Evolutionary conservation across 2,797 vertebrate species (phyloP).

Genomic region (Centropyge bicolor): DNA sequence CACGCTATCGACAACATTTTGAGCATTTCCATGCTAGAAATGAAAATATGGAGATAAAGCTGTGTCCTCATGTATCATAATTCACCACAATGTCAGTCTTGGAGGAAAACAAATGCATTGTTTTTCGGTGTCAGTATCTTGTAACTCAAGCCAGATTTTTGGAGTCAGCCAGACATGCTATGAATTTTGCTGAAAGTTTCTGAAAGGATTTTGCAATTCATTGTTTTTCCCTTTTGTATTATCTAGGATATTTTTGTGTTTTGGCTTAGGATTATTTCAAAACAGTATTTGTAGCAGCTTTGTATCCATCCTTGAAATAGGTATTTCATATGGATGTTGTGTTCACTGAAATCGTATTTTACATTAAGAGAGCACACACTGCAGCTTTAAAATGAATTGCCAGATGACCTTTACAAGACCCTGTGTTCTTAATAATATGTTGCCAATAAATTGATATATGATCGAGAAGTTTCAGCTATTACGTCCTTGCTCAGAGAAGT

Average conservation of each 20-base stretch:
- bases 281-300: not conserved
- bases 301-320: not conserved
- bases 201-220: not conserved
- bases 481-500: not conserved
- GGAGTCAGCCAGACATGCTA: not conserved
- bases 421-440: not conserved
- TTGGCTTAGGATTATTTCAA: not conserved
- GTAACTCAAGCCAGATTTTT: not conserved
- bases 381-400: not conserved
- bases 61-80: not conserved
- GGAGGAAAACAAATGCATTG: not conserved
- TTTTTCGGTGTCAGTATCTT: not conserved
- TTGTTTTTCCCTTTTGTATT: not conserved
- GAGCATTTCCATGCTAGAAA: conserved; percentile 28
- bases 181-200: not conserved
- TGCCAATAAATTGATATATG: not conserved
- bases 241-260: not conserved
- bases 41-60: conserved; percentile 42
- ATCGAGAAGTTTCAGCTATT: not conserved
- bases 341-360: not conserved
- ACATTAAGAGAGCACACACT: not conserved
- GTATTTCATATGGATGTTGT: not conserved
- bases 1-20: conserved; percentile 26
- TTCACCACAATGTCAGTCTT: conserved; percentile 12
- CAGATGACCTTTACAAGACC: not conserved